Percentiles rank a stretch among this genome's conserved stretches.
phyloP scores from a whole-genome alignment of 1,140 invertebrate species.

The Tetragonula clypearis region DNA sequence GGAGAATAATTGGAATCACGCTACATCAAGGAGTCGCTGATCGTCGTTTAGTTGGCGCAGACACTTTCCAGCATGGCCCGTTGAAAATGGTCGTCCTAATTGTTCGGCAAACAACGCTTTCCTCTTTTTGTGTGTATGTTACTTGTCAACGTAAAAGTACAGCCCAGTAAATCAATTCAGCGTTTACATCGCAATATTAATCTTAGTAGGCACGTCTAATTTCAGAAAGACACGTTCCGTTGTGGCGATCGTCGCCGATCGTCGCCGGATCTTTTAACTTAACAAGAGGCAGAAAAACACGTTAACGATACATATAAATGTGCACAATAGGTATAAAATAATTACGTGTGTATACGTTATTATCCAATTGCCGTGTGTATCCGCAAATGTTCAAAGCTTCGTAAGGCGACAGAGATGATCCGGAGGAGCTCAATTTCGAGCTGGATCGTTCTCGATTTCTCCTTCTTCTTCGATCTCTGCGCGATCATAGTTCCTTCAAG shows the following conservation, averaged over 20 bases:
- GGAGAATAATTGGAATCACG: not conserved
- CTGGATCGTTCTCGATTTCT: not conserved
- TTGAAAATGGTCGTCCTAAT: not conserved
- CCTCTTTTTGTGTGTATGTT: constrained; percentile 27
- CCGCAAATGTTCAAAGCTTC: constrained; percentile 58
- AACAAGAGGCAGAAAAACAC: constrained; percentile 29
- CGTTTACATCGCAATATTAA: constrained; percentile 19
- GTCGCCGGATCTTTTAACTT: not conserved
- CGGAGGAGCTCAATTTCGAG: not conserved
- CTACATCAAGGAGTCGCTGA: not conserved
- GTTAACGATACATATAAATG: constrained; percentile 59
- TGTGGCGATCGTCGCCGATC: not conserved
- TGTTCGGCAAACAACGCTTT: not conserved
- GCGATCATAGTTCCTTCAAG: constrained; percentile 23
- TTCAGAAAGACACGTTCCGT: not conserved
- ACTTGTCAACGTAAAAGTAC: constrained; percentile 15
- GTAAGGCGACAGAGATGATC: not conserved
- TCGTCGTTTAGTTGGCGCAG: not conserved
- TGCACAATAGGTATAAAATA: constrained; percentile 64
- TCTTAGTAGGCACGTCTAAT: constrained; percentile 18
- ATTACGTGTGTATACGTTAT: constrained; percentile 67
- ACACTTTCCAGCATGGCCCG: not conserved
- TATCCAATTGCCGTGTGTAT: constrained; percentile 58
- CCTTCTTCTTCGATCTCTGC: constrained; percentile 21
- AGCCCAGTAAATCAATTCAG: constrained; percentile 34